Base-by-base conservation (phyloP, 2,797 vertebrate genomes). In the Enteromius anoplus region DNA sequence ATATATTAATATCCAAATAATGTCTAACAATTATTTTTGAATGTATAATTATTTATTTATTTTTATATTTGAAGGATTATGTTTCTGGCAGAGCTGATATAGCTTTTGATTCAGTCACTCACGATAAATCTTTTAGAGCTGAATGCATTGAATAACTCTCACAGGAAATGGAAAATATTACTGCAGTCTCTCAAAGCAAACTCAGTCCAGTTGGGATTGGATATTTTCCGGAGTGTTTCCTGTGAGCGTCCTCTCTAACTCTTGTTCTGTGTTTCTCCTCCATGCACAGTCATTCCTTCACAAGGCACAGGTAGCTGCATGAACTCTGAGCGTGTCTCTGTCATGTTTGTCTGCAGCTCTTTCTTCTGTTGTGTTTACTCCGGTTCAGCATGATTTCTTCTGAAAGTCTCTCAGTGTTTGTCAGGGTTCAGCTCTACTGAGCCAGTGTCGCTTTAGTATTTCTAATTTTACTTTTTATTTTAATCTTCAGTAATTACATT, bases 221-320 rank as follows among this genome's bases (percentile, higher is more conserved):
- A 32, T 65, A 55, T 68, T 34, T 66, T 21, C 65, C 10, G 5
- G 65, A 65, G 23, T 9, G 17, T 58, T 78, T 84, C 79, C 86
- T 60, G 42, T 85, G 85, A 87, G 89, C 89, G 91, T 91, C 17
- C 84, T 93, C 92, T 95, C 92, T 96, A 92, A 90, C 75, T 58
- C 90, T 86, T 75, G 85, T 87, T 91, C 84, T 85, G 58, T 81
- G 84, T 77, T 26, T 91, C 93, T 91, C 92, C 93, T 93, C 90
- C 91, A 94, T 93, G 96, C 94, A 92, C 97, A 98, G 97, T 97
- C 96, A 93, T 97, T 97, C 95, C 96, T 98, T 95, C 96, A 96
- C 93, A 97, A 99, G 97, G 97, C 98, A 98, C 96, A 96, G 96
- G 97, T 94, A 94, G 91, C 92, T 90, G 93, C 92, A 93, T 93